Evolutionary conservation across 2,888 invertebrate genomes (phyloP).

Genomic region (Ptychoptera contaminata): DNA sequence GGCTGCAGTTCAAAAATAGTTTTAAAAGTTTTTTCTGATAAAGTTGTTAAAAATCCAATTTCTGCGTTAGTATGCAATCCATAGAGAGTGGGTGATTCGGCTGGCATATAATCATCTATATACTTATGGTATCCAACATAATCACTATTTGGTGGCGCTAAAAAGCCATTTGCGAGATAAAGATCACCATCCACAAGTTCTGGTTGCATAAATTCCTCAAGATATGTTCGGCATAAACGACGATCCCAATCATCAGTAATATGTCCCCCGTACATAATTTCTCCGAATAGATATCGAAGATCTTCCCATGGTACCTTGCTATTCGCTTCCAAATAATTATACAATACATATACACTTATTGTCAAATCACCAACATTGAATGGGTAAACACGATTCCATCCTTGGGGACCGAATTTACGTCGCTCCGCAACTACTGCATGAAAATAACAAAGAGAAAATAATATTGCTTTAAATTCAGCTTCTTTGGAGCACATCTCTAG

Average conservation of each 20-base stretch:
- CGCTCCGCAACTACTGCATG: conserved; percentile 89
- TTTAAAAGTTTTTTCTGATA: conserved; percentile 69
- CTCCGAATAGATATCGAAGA: conserved; percentile 82
- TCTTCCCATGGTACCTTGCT: conserved; percentile 87
- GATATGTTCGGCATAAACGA: conserved; percentile 67
- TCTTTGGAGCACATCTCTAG: conserved; percentile 86
- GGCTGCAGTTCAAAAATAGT: conserved; percentile 84
- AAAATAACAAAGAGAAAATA: conserved; percentile 85
- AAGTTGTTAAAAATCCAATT: conserved; percentile 80
- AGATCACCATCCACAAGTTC: conserved; percentile 78
- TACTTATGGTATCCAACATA: conserved; percentile 76
- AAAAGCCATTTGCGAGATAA: conserved; percentile 66
- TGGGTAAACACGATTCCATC: conserved; percentile 45
- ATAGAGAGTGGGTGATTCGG: conserved; percentile 79
- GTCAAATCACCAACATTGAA: conserved; percentile 78
- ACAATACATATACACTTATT: conserved; percentile 80
- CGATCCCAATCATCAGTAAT: conserved; percentile 96
- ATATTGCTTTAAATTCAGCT: conserved; percentile 77
- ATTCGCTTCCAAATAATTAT: conserved; percentile 81
- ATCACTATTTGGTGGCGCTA: conserved; percentile 76
- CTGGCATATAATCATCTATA: conserved; percentile 71
- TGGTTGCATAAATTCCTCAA: conserved; percentile 75
- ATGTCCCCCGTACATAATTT: conserved; percentile 96
- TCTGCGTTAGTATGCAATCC: conserved; percentile 91
- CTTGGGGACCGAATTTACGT: conserved; percentile 53